Conservation (phyloP, 2,113 vertebrate genomes). For the Tiliqua scincoides region DNA sequence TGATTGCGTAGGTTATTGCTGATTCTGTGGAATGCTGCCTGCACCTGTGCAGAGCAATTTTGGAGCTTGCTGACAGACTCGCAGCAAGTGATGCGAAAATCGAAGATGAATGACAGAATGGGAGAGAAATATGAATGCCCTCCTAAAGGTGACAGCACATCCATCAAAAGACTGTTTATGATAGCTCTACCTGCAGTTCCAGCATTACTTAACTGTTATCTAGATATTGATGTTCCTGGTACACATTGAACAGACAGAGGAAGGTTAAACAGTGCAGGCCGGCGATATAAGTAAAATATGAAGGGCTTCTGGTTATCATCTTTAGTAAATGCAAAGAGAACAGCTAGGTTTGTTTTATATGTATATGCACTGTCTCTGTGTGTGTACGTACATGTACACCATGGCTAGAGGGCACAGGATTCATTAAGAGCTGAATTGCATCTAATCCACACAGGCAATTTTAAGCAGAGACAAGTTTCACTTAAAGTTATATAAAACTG, state of each 20-base stretch:
- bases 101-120: constrained; percentile 40
- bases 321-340: constrained; percentile 5
- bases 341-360: not conserved
- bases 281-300: not conserved
- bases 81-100: constrained; percentile 55
- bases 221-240: constrained; percentile 2
- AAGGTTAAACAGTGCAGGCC: not conserved
- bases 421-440: constrained; percentile 20
- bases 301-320: not conserved
- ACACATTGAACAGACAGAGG: constrained; percentile 15
- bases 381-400: constrained; percentile 20
- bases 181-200: constrained; percentile 42
- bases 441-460: not conserved
- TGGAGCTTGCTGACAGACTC: constrained; percentile 54
- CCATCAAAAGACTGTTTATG: constrained; percentile 32
- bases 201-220: constrained; percentile 25
- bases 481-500: constrained; percentile 37
- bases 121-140: constrained; percentile 39
- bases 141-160: constrained; percentile 47
- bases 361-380: not conserved
- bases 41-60: constrained; percentile 63
- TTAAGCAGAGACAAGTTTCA: constrained; percentile 21
- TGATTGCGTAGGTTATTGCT: constrained; percentile 3
- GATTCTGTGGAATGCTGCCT: constrained; percentile 39
- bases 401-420: constrained; percentile 19